Evolutionary conservation across 2,113 vertebrate genomes (phyloP), one percentile per base, ranked within the genome.

Genomic region (Pollimyrus isidori): DNA sequence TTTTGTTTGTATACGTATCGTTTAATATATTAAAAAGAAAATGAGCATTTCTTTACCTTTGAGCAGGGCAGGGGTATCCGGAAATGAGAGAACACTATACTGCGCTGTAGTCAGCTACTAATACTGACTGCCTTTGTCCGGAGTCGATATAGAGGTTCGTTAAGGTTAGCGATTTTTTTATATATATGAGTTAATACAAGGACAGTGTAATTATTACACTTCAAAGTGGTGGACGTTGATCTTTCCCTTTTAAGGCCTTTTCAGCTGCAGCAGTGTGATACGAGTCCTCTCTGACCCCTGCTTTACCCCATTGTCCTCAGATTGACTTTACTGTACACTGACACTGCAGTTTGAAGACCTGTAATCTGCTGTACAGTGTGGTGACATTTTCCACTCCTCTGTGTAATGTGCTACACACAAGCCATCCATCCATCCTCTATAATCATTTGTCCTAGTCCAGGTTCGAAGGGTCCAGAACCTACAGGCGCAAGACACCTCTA

Each of bases 191-290:
- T 53, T 89, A 46, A 82, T 83, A 83, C 7, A 49, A 89, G 48
- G 30, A 42, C 35, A 56, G 39, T 56, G 42, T 42, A 23, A 53
- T 89, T 89, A 82, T 53, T 52, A 35, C 73, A 56, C 69, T 82
- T 45, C 73, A 89, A 39, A 53, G 73, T 53, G 88, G 73, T 89
- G 88, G 49, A 83, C 88, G 6, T 89, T 83, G 88, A 89, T 89
- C 88, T 89, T 56, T 89, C 21, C 73, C 62, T 80, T 50, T 23
- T 39, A 53, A 52, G 35, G 49, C 17, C 19, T 82, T 56, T 56
- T 82, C 21, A n/a, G 21, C 52, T 53, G 26, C 73, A 10, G 49
- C 26, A 9, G 50, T 11, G 6, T 89, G 26, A 89, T 82, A 26
- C 21, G 69, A 56, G 69, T 56, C 35, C 30, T 30, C 49, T 13